These are phyloP conservation scores for Limenitis camilla DNA, from an alignment of 2,888 invertebrate genomes.

Conservation along the genomic window DNA sequence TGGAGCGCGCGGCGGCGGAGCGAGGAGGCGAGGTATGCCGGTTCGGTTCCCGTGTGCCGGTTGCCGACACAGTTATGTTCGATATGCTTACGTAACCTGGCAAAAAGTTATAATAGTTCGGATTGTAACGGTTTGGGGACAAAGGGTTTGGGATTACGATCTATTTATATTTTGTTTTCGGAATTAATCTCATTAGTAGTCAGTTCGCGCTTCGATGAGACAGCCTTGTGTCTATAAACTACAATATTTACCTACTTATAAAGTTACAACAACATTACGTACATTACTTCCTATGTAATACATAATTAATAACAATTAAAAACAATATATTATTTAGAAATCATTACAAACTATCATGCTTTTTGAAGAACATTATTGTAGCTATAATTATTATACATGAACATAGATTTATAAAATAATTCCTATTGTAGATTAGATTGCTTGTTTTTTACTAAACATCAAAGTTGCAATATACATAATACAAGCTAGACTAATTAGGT, in stretches of 20 bases:
- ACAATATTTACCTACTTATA: no score
- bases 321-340: no score
- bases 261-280: no score
- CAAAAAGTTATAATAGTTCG: slow-evolving; percentile 28
- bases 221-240: no score
- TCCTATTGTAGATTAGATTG: no score
- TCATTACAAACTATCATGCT: no score
- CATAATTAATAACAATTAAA: no score
- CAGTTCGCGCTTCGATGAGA: no score
- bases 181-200: slow-evolving; percentile 1
- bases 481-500: slow-evolving; percentile 9
- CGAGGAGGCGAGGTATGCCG: slow-evolving; percentile 44
- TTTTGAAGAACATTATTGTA: no score
- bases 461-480: background rate
- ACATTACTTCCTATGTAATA: no score
- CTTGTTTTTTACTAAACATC: background rate
- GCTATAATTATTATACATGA: no score
- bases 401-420: no score
- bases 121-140: slow-evolving; percentile 18
- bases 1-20: slow-evolving; percentile 33
- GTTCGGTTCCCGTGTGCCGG: slow-evolving; percentile 49
- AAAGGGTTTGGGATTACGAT: slow-evolving; percentile 5
- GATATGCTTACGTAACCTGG: slow-evolving; percentile 62
- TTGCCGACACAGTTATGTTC: slow-evolving; percentile 59
- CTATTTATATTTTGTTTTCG: slow-evolving; percentile 9